A percentile compares a stretch with the other conserved stretches of the same genome.
These are phyloP conservation scores for Vulpes ferrilata DNA, from an alignment of 2,113 vertebrate genomes.

Conservation along the genomic window DNA sequence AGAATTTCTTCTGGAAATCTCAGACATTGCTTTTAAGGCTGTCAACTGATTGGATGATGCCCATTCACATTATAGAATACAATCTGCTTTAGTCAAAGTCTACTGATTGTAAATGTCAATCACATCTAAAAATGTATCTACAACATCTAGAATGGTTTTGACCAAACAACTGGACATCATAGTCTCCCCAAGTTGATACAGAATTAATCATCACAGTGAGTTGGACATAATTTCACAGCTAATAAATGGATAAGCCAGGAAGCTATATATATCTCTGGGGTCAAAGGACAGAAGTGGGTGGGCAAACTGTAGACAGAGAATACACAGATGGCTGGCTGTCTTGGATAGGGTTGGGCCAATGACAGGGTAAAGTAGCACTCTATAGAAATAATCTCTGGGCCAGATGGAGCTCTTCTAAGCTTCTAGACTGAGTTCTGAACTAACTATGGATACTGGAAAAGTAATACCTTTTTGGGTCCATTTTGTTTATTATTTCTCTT, in stretches of 20 bases:
- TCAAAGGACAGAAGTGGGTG: background rate
- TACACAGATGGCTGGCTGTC: background rate
- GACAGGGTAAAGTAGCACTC: background rate
- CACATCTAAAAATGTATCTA: background rate
- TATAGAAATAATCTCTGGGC: background rate
- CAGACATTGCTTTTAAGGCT: background rate
- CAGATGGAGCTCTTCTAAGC: background rate
- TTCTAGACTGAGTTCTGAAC: background rate
- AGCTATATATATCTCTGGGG: background rate
- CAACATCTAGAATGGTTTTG: background rate
- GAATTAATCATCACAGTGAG: background rate
- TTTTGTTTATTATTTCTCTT: background rate
- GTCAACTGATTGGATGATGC: background rate
- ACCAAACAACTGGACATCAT: background rate
- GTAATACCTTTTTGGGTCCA: background rate
- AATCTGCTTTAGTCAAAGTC: background rate
- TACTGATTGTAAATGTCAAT: background rate
- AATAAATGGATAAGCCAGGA: background rate
- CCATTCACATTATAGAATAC: background rate
- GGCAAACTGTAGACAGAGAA: background rate
- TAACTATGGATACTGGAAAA: background rate
- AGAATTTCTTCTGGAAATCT: slow-evolving; percentile 13
- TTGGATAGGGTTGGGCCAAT: background rate
- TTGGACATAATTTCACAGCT: background rate
- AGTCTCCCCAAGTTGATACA: background rate